Conservation (phyloP, 2,113 vertebrate species). For the Chaetorhynchus papuensis region DNA sequence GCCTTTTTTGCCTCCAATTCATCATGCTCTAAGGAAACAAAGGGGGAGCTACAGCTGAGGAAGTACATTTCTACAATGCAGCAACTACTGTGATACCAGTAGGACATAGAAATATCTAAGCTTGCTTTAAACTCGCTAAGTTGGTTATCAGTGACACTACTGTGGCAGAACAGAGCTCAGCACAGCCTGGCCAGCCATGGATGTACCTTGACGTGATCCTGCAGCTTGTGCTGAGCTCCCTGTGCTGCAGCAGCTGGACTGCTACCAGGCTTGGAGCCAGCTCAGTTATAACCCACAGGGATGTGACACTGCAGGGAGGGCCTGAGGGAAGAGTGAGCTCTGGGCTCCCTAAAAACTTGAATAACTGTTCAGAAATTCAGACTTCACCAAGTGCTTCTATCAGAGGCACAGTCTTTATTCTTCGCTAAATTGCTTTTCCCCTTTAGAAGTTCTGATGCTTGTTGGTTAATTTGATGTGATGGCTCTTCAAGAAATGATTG, state of each 20-base stretch:
- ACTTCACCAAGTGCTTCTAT: not conserved
- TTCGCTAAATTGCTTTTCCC: not conserved
- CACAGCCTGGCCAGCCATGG: not conserved
- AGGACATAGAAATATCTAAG: not conserved
- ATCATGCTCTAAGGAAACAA: not conserved
- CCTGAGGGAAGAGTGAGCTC: not conserved
- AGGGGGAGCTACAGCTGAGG: not conserved
- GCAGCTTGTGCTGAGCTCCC: slow-evolving; percentile 11
- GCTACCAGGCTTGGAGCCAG: slow-evolving; percentile 11
- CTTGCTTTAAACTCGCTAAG: slow-evolving; percentile 25
- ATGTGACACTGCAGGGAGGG: not conserved
- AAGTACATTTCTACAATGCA: not conserved
- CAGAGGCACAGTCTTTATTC: not conserved
- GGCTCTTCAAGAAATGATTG: not conserved
- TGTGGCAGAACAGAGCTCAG: slow-evolving; percentile 30
- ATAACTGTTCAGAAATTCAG: slow-evolving; percentile 27
- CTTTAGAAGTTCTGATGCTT: not conserved
- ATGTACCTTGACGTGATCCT: not conserved
- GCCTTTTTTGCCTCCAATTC: not conserved
- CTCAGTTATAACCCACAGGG: not conserved
- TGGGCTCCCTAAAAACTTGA: slow-evolving; percentile 55
- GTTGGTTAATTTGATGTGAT: not conserved
- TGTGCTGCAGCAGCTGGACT: slow-evolving; percentile 43
- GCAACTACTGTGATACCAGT: not conserved
- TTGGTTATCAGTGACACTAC: not conserved